Percentiles rank a stretch among this genome's conserved stretches.
phyloP scores from a whole-genome alignment of 2,888 invertebrate species.

The Drosophila ustulata region DNA sequence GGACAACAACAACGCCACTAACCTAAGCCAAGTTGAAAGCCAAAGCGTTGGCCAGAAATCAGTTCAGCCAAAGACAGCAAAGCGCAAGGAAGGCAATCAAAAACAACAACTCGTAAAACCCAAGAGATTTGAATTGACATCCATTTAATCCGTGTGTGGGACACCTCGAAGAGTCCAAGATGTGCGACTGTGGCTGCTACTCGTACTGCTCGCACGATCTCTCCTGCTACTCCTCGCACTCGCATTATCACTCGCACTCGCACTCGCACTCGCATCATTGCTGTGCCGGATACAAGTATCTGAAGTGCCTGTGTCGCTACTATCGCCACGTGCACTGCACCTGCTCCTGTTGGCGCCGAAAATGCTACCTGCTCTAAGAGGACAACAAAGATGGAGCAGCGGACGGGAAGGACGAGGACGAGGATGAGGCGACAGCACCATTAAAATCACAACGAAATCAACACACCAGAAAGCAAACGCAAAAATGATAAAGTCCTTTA shows the following conservation, averaged over 20 bases:
- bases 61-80: slow-evolving; percentile 67
- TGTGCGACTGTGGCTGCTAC: slow-evolving; percentile 76
- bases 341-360: slow-evolving; percentile 77
- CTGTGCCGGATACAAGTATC: slow-evolving; percentile 76
- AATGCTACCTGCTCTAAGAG: slow-evolving; percentile 72
- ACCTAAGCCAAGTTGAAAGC: slow-evolving; percentile 77
- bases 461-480: slow-evolving; percentile 55
- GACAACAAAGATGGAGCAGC: neutral
- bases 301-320: slow-evolving; percentile 74
- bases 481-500: slow-evolving; percentile 77
- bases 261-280: slow-evolving; percentile 75
- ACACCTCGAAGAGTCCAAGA: slow-evolving; percentile 42
- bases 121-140: neutral
- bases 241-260: slow-evolving; percentile 70
- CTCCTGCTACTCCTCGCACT: slow-evolving; percentile 74
- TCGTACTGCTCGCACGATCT: slow-evolving; percentile 71
- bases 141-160: neutral
- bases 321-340: slow-evolving; percentile 75
- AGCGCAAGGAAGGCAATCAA: slow-evolving; percentile 42
- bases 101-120: neutral
- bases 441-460: slow-evolving; percentile 70
- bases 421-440: slow-evolving; percentile 36
- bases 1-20: slow-evolving; percentile 60
- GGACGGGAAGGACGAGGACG: neutral
- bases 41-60: slow-evolving; percentile 75